Percentiles rank a stretch among this genome's conserved stretches.
phyloP scores from a whole-genome alignment of 2,797 vertebrate species.

The Sebastes flavidus region DNA sequence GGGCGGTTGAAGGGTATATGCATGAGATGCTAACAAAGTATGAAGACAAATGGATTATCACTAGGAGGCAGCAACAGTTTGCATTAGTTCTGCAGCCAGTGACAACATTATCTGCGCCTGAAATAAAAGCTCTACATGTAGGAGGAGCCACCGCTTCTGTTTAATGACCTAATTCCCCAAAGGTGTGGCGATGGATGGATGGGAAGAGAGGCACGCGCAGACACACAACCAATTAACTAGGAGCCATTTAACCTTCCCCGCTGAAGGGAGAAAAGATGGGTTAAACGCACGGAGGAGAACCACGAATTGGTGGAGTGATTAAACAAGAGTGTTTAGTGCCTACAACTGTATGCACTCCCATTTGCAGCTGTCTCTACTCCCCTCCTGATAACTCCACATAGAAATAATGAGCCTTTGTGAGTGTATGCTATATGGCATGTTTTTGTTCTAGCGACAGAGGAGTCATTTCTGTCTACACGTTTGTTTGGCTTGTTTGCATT shows the following conservation, averaged over 20 bases:
- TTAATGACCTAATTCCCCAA: constrained; percentile 55
- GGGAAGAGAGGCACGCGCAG: constrained; percentile 1
- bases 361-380: constrained; percentile 32
- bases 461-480: constrained; percentile 21
- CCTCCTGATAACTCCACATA: constrained; percentile 11
- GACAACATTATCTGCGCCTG: too few species aligned
- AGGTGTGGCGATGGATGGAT: constrained; percentile 42
- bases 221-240: constrained; percentile 59
- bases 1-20: rapidly evolving
- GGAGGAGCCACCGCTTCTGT: constrained; percentile 18
- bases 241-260: constrained; percentile 59
- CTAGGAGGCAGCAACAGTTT: too few species aligned
- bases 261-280: constrained; percentile 29
- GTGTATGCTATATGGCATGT: background rate
- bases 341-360: constrained; percentile 6
- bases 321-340: constrained; percentile 34
- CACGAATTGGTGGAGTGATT: constrained; percentile 32
- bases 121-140: constrained; percentile 22
- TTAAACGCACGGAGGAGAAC: constrained; percentile 32
- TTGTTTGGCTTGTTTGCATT: constrained; percentile 31
- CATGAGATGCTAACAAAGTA: rapidly evolving
- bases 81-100: too few species aligned
- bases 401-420: constrained; percentile 45
- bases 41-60: too few species aligned
- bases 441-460: constrained; percentile 5